Base-by-base conservation (phyloP, 2,113 vertebrate genomes). In the Platysteira castanea region DNA sequence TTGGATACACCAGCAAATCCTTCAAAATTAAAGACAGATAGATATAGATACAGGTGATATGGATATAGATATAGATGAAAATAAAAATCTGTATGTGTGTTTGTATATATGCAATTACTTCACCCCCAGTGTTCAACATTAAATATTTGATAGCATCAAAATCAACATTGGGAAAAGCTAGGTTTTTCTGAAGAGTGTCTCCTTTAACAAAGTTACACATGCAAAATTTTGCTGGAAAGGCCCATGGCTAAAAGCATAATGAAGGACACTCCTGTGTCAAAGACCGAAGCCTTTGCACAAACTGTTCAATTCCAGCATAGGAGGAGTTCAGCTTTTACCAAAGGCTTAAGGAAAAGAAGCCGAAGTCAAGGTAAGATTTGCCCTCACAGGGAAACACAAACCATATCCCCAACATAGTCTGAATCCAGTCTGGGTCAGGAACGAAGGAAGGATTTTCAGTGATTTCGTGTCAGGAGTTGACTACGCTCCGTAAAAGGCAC, bases 11-110 rank as follows among this genome's bases (percentile, higher is more conserved):
- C 35, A 75, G 49, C 37, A 93, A 84, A 76, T 79, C 21, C 16
- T 53, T 61, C 30, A 87, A 20, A 35, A 42, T 37, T 30, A 41
- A 17, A 70, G 20, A 53, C 2, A 77, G 1, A 44, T 5, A 33
- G 0, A 23, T 23, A 56, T 6, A 65, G 1, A 71, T 10, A n/a
- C n/a, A n/a, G n/a, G n/a, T n/a, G 2, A 42, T 4, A 65, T 11
- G 11, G 39, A 39, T 7, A 80, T 11, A 42, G 42, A 42, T 42
- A 44, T 18, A 42, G 42, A 17, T 44, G 42, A 49, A 4, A 16
- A 87, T 26, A 44, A 8, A 77, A 77, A 46, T 46, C 10, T 10
- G 1, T 31, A 14, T 56, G 10, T 54, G 19, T 53, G 3, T 27
- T 9, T 59, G 7, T 30, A 4, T 15, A 21, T 15, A 47, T 5